Evolutionary conservation across 2,888 invertebrate species (phyloP), one percentile per base, ranked within the genome.

Genomic region (Eristalis tenax): DNA sequence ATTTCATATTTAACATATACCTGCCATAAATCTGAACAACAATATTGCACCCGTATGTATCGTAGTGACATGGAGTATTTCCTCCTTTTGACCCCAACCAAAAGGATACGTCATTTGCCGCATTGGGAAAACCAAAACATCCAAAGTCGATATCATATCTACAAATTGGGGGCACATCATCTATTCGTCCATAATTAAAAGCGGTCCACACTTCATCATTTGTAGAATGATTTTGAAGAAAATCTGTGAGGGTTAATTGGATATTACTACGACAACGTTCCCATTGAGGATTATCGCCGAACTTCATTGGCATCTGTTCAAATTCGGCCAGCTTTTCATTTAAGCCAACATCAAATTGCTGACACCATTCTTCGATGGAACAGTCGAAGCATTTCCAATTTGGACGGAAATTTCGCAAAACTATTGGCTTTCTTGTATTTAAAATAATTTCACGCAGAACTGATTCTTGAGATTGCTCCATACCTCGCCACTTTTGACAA

Each of bases 31-130:
- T 93, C 93, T 99, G 99, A 70, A 96, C 96, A 11, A 99, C 96
- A 90, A 99, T 94, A 93, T 99, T 99, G 90, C 96, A 97, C 0
- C 99, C 99, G 93, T 99, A 99, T 0, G 98, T 97, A 92, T 99
- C 99, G 91, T 96, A 96, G 92, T 99, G 99, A 86, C 98, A 97
- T 1, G 98, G 97, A 0, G 99, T 99, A 91, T 98, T 97, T 2
- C 98, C 97, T 2, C 97, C 97, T 90, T 94, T 94, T 83, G 96
- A 96, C 38, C 98, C 98, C 89, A 98, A 95, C 99, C 99, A 99
- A 75, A 98, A 93, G 2, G 97, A 97, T 68, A 96, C 96, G 89
- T 97, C 96, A 83, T 97, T 96, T 13, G 94, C 91, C 3, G 95
- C 94, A 2, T 95, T 95, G 13, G 94, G 92, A 91, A 96, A 96